Conservation (phyloP, 2,888 invertebrate genomes). For the Osmoderma eremita region DNA sequence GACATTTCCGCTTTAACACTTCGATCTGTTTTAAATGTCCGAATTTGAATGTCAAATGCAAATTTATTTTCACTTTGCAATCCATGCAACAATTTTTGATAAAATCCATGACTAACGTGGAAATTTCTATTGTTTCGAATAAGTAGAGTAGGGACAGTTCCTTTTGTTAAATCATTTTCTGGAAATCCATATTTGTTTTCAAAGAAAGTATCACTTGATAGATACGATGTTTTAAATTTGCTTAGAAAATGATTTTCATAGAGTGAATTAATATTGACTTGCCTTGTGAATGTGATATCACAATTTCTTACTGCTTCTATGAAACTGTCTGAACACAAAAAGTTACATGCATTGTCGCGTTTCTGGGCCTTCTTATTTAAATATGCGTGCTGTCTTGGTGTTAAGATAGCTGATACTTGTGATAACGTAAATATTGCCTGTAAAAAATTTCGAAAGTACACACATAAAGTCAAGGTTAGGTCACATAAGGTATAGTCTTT, state of each 20-base stretch:
- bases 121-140: constrained; percentile 52
- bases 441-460: constrained; percentile 44
- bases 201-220: constrained; percentile 62
- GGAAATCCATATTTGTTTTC: constrained; percentile 64
- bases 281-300: constrained; percentile 59
- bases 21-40: constrained; percentile 84
- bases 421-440: constrained; percentile 62
- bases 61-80: constrained; percentile 55
- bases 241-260: constrained; percentile 57
- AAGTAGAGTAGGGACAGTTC: constrained; percentile 54
- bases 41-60: constrained; percentile 67
- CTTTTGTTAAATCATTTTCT: constrained; percentile 53
- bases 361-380: constrained; percentile 57
- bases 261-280: constrained; percentile 56
- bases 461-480: constrained; percentile 15
- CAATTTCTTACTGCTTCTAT: constrained; percentile 62
- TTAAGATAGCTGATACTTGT: constrained; percentile 63
- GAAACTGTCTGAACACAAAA: constrained; percentile 64
- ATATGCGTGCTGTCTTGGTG: constrained; percentile 60
- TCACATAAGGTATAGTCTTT: constrained; percentile 42
- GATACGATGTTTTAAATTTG: constrained; percentile 60
- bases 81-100: constrained; percentile 55
- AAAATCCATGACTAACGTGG: constrained; percentile 55
- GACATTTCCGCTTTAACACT: constrained; percentile 75
- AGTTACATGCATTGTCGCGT: constrained; percentile 53